These are phyloP conservation scores for Philereme transversata DNA, from an alignment of 2,888 invertebrate genomes.

Conservation along the genomic window DNA sequence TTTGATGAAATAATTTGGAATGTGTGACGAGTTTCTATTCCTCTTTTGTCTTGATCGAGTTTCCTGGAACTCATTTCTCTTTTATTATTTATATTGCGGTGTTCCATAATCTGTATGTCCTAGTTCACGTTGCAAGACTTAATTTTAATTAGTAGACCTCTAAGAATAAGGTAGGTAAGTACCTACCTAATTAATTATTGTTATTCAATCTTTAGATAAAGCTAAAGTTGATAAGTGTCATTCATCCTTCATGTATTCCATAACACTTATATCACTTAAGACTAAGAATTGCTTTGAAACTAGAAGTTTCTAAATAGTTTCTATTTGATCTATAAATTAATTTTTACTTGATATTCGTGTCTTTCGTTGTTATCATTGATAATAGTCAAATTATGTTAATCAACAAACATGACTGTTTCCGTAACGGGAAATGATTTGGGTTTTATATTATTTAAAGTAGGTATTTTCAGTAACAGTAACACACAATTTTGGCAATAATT, in stretches of 20 bases:
- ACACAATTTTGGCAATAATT: conserved; percentile 23
- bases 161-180: too few relatives aligned
- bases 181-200: too few relatives aligned
- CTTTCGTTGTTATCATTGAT: too few relatives aligned
- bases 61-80: conserved; percentile 1
- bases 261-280: too few relatives aligned
- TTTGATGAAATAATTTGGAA: conserved; percentile 55
- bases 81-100: background rate
- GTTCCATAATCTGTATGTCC: background rate
- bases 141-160: too few relatives aligned
- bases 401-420: background rate
- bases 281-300: too few relatives aligned
- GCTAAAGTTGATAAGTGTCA: too few relatives aligned
- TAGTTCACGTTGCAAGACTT: too few relatives aligned
- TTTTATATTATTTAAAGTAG: background rate
- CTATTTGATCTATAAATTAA: too few relatives aligned
- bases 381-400: background rate
- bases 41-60: background rate
- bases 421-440: background rate
- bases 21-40: conserved; percentile 22
- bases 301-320: too few relatives aligned
- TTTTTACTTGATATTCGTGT: background rate
- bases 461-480: background rate
- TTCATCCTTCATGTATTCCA: too few relatives aligned
- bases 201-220: too few relatives aligned